Conservation (phyloP, 2,888 invertebrate genomes). For the Alitta virens region DNA sequence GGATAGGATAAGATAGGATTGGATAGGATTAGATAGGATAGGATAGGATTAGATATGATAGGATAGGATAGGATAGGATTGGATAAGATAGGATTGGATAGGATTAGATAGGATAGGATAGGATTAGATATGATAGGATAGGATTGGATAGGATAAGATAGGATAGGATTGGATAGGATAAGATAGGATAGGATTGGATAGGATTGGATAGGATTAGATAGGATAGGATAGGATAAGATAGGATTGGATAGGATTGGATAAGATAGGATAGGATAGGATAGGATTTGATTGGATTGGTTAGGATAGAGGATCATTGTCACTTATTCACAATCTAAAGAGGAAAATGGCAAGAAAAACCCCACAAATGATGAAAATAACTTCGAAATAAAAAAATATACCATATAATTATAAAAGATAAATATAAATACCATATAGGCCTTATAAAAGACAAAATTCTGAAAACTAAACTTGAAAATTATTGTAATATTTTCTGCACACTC, state of each 20-base stretch:
- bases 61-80: neutral
- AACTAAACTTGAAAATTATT: too few species aligned
- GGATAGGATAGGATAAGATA: constrained; percentile 3
- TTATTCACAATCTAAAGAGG: too few species aligned
- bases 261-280: neutral
- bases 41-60: too few species aligned
- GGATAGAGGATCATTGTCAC: too few species aligned
- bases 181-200: constrained; percentile 1
- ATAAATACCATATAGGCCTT: too few species aligned
- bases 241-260: constrained; percentile 3
- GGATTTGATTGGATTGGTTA: neutral
- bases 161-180: constrained; percentile 4
- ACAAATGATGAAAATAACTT: too few species aligned
- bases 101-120: neutral
- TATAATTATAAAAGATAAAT: too few species aligned
- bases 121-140: constrained; percentile 3
- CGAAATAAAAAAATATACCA: too few species aligned
- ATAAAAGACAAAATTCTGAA: too few species aligned
- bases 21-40: neutral
- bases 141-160: constrained; percentile 6
- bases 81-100: neutral
- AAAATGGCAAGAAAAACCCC: too few species aligned
- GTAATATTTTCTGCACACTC: too few species aligned
- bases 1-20: neutral
- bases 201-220: constrained; percentile 3